Evolutionary conservation across 2,113 vertebrate species (phyloP), one percentile per base, ranked within the genome.

Genomic region (Crotalus viridis): DNA sequence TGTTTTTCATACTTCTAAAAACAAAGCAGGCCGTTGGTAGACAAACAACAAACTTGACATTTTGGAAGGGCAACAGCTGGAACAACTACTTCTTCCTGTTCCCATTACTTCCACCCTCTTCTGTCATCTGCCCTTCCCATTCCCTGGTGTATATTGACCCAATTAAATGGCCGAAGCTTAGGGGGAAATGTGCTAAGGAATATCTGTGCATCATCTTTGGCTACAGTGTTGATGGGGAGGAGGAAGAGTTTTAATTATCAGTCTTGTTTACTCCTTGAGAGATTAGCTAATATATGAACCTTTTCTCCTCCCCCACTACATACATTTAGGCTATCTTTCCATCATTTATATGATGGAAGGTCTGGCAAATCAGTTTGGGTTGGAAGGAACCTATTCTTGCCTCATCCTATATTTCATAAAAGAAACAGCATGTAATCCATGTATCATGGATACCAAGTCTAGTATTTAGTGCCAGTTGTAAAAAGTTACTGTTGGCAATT

Each of bases 311-410:
- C 74, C 74, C 74, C 17, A 19, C 64, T 69, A 9, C 17, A 81
- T 43, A 81, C 21, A 81, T 39, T 81, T 43, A 81, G 74, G 17
- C 74, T 21, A 22, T 54, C 15, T 87, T 64, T 52, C 48, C 26
- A 52, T 81, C 56, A 19, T n/a, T 54, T 21, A 10, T 89, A 95
- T 95, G 51, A 61, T 33, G 15, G 39, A n/a, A 57, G 46, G 1
- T 17, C 9, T 91, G 92, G 69, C 55, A n/a, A 54, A 92, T 91
- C 52, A 39, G 91, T 91, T 94, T 85, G 54, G 54, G 6, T 1
- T 89, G 89, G 93, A 94, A 92, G 4, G 28, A 9, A 33, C 7
- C 24, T 94, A 85, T 86, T 33, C 92, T 94, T 95, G 91, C 64
- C 43, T 81, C 39, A 19, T 8, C 88, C 89, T 54, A 93, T 19